Conservation (phyloP, 2,113 vertebrate genomes). For the Thomomys bottae region DNA sequence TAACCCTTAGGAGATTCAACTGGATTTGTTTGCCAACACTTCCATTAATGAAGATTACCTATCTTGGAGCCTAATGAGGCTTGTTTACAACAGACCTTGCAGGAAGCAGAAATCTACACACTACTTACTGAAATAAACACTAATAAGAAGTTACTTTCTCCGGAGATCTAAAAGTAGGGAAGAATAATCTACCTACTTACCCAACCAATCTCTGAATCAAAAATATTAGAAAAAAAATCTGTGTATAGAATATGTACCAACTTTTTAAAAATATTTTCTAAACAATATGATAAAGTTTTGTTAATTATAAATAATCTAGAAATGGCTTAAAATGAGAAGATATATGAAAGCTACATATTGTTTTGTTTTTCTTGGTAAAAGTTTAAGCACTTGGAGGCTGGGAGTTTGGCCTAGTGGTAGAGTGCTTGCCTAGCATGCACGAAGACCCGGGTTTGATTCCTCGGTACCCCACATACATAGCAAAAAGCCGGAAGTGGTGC, state of each 20-base stretch:
- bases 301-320: neutral
- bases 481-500: too few species aligned
- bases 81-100: slow-evolving; percentile 65
- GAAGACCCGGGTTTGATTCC: too few species aligned
- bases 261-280: neutral
- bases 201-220: neutral
- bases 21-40: slow-evolving; percentile 62
- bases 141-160: slow-evolving; percentile 25
- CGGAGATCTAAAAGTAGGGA: slow-evolving; percentile 43
- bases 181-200: neutral
- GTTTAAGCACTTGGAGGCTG: too few species aligned
- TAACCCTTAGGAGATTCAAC: slow-evolving; percentile 66
- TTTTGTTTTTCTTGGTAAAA: too few species aligned
- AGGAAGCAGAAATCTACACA: slow-evolving; percentile 54
- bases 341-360: neutral
- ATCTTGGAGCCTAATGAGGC: slow-evolving; percentile 64
- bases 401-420: too few species aligned
- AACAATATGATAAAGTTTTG: neutral
- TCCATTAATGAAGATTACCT: slow-evolving; percentile 68
- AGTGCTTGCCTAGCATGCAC: too few species aligned
- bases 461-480: too few species aligned
- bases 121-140: slow-evolving; percentile 20
- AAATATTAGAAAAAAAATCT: neutral
- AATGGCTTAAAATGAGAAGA: neutral
- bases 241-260: neutral